phyloP scores from a whole-genome alignment of 2,113 vertebrate species.

The Rafetus swinhoei region DNA sequence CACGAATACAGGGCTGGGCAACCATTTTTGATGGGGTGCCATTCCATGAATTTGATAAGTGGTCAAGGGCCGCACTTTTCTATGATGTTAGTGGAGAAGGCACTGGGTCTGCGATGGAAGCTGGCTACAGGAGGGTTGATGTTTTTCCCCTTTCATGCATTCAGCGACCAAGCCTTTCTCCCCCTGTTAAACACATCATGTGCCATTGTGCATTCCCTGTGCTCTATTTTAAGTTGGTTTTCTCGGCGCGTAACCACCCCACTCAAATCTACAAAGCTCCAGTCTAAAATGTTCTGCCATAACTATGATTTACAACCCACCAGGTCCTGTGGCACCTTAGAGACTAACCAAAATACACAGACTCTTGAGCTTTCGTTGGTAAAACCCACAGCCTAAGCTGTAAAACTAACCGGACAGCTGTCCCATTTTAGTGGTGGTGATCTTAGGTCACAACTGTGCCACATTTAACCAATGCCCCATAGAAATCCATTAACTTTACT shows the following conservation, averaged over 20 bases:
- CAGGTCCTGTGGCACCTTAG: no score
- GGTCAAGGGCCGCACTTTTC: no score
- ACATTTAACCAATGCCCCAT: neutral
- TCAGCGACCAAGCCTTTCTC: neutral
- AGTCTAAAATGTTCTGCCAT: neutral
- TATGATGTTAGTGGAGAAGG: no score
- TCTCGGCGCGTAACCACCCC: neutral
- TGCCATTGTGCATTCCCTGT: neutral
- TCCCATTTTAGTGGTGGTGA: neutral
- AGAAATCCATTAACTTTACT: neutral
- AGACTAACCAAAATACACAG: no score
- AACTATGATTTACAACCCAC: neutral
- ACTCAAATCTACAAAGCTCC: neutral
- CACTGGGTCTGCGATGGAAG: no score
- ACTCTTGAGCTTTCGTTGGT: neutral
- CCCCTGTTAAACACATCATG: neutral
- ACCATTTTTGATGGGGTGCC: no score
- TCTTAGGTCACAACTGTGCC: neutral
- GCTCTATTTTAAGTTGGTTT: neutral
- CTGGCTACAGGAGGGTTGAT: no score
- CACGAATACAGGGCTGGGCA: no score
- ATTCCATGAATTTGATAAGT: no score
- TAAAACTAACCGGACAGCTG: neutral
- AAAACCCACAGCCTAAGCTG: neutral
- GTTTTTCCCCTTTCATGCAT: neutral